Evolutionary conservation across 2,888 invertebrate species (phyloP), one percentile per base, ranked within the genome.

Genomic region (Tipula confusa): DNA sequence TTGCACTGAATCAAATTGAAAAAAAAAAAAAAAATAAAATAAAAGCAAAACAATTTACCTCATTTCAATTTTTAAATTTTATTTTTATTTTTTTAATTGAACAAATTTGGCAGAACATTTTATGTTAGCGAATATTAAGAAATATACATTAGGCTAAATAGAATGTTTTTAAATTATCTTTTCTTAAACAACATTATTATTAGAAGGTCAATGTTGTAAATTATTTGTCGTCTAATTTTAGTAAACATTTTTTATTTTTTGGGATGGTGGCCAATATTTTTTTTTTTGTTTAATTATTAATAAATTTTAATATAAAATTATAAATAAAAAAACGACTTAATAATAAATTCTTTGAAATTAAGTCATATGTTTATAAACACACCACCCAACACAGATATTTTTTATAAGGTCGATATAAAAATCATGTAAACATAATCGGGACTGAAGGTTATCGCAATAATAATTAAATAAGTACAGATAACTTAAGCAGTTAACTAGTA

Each of bases 141-240:
- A 6, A 43, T 7, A 43, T 15, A 43, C 43, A 64, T 64, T 64
- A 43, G 43, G 43, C 43, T 43, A 15, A 6, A 43, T 15, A 43
- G 4, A 43, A 43, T 5, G 15, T 43, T 43, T 33, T 33, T 43
- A 9, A 43, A 15, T 43, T 43, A 43, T 64, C 11, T 64, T 64
- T 24, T 64, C 18, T 11, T 38, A 43, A 43, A 43, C 7, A 43
- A 43, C 2, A 64, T 24, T 24, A 64, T 24, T 24, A 13, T 64
- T 64, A 64, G 24, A 64, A 64, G 64, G 64, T 64, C 64, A 64
- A 64, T 64, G 64, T 9, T 64, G 64, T 64, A 64, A 64, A 64
- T 64, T 64, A 64, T 64, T 64, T 64, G 64, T 64, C 9, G 7
- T 64, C 7, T 64, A 64, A 64, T 64, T 64, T 64, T 64, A 64